Conservation (phyloP, 2,113 vertebrate species). For the Grammomys surdaster region DNA sequence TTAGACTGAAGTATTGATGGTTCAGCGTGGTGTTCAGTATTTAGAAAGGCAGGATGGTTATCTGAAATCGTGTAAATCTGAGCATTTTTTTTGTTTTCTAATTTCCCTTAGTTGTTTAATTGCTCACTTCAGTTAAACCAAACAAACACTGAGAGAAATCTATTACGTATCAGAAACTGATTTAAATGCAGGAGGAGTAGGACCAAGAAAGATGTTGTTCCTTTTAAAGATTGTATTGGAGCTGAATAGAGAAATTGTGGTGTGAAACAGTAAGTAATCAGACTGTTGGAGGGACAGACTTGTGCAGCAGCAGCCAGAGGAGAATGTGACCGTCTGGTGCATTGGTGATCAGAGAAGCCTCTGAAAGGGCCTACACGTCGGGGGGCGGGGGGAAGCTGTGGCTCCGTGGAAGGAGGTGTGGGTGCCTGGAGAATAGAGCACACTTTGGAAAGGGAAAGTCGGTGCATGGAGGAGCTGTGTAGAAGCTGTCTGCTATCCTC, state of each 20-base stretch:
- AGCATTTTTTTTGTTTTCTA: conserved; percentile 58
- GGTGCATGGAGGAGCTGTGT: neutral
- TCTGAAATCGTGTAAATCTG: conserved; percentile 49
- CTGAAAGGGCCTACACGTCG: neutral
- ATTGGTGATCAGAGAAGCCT: conserved; percentile 13
- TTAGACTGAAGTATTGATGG: conserved; percentile 21
- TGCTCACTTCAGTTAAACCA: conserved; percentile 45
- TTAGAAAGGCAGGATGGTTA: conserved; percentile 37
- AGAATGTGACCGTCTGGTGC: neutral
- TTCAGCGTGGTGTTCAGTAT: neutral
- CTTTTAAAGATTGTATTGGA: conserved; percentile 11
- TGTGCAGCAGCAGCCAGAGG: neutral
- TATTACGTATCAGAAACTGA: conserved; percentile 33
- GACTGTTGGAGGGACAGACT: neutral
- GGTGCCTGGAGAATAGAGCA: neutral
- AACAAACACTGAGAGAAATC: conserved; percentile 31
- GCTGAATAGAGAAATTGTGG: conserved; percentile 31
- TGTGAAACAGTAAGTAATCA: conserved; percentile 53
- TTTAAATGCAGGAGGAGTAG: conserved; percentile 54
- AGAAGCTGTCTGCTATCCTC: neutral
- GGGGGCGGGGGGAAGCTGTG: neutral
- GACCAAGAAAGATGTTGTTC: neutral
- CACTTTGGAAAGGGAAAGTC: conserved; percentile 4
- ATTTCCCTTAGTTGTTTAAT: conserved; percentile 52
- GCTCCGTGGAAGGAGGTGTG: neutral